Conservation (phyloP, 64 coral and sea anemone genomes). For the Montipora efflorescens region DNA sequence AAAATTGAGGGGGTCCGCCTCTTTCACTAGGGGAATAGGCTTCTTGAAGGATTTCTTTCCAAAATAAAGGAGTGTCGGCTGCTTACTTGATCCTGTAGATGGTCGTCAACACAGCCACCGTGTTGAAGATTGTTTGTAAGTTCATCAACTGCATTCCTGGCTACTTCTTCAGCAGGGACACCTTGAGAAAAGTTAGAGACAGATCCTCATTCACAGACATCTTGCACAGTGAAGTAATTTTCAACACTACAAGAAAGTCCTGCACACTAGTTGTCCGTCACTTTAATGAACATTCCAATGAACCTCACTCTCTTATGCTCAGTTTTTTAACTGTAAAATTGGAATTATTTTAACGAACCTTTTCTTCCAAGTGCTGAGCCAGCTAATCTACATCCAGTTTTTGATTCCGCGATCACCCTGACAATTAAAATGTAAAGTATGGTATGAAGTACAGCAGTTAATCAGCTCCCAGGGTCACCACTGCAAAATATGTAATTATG, state of each 20-base stretch:
- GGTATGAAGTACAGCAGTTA: not conserved
- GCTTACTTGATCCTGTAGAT: constrained; percentile 92
- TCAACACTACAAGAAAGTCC: not conserved
- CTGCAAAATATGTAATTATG: too few relatives aligned
- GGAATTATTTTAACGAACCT: constrained; percentile 48
- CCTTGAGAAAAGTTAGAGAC: constrained; percentile 24
- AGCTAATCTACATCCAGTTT: constrained; percentile 89
- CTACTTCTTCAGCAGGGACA: constrained; percentile 84
- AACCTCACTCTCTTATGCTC: too few relatives aligned
- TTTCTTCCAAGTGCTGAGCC: constrained; percentile 90
- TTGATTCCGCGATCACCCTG: constrained; percentile 91
- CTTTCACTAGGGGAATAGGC: too few relatives aligned
- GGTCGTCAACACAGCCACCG: constrained; percentile 88
- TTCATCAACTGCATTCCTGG: constrained; percentile 82
- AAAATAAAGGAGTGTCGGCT: not conserved
- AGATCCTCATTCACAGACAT: not conserved
- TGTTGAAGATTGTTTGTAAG: constrained; percentile 66
- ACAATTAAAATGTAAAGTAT: not conserved
- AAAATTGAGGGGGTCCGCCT: too few relatives aligned
- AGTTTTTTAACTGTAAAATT: too few relatives aligned
- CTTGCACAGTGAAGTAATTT: not conserved
- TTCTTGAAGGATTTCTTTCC: too few relatives aligned
- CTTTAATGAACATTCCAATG: too few relatives aligned
- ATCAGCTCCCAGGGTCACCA: too few relatives aligned
- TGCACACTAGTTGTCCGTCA: too few relatives aligned